Evolutionary conservation across 1,140 invertebrate species (phyloP).

Genomic region (Brachionus koreanus): DNA sequence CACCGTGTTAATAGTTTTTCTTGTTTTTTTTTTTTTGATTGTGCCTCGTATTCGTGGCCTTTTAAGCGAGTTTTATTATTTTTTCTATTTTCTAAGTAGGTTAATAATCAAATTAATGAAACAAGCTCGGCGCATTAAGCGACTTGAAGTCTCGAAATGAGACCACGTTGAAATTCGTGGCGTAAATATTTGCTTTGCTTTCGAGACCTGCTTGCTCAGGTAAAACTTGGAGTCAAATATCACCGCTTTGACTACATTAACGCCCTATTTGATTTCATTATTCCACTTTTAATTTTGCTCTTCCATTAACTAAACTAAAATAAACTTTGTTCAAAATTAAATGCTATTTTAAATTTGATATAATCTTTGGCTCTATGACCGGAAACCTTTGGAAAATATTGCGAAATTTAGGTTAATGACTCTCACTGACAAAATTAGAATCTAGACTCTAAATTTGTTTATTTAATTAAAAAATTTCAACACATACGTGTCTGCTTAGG

Average conservation of each 20-base stretch:
- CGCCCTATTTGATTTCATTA: not conserved
- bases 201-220: not conserved
- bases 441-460: too few species aligned
- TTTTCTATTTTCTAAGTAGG: not conserved
- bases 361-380: not conserved
- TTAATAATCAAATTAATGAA: conserved; percentile 12
- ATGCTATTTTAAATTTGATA: not conserved
- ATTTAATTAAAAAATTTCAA: too few species aligned
- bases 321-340: too few species aligned
- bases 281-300: not conserved
- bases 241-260: not conserved
- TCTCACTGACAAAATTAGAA: not conserved
- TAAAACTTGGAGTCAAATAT: not conserved
- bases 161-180: not conserved
- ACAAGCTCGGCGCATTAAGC: not conserved
- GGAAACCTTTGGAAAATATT: not conserved
- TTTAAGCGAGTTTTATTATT: not conserved
- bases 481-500: too few species aligned
- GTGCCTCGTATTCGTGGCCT: not conserved
- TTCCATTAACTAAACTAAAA: too few species aligned
- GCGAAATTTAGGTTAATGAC: conserved; percentile 5
- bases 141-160: not conserved
- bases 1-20: not conserved
- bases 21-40: not conserved
- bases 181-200: not conserved